Base-by-base conservation (phyloP, 2,113 vertebrate species). In the Apodemus speciosus region DNA sequence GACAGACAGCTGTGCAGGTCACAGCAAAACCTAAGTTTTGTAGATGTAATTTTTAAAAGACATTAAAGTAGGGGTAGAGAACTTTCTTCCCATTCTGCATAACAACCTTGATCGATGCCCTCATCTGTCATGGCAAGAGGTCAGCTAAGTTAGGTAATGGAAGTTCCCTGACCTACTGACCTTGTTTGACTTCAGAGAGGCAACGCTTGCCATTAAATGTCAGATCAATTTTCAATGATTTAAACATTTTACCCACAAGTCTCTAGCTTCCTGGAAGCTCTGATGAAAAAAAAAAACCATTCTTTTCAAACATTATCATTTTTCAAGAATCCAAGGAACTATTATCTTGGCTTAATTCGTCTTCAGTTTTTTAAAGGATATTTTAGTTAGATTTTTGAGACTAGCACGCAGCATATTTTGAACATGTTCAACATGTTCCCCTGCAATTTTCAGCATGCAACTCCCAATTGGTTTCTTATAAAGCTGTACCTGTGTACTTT, bases 151-250 rank as follows among this genome's bases (percentile, higher is more conserved):
- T 95, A 95, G 89, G 80, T 94, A 97, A 94, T 94, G 90, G 94
- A 95, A 90, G 92, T 89, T 68, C 30, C 69, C 80, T 93, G 89
- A 96, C 89, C 95, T 53, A 23, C 14, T 97, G 91, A 94, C 95
- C 92, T 96, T 95, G 58, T 84, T 92, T 76, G 2, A 72, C 85
- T 91, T 92, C 88, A 95, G 58, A 89, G 64, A 95, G 73, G 89
- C 95, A 93, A 94, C n/a, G 0, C 91, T 94, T 87, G 60, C 93
- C 92, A 94, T 97, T 96, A 96, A 96, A 95, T 94, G 95, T 96
- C 95, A 96, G 87, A 96, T 96, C 95, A 97, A 96, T 97, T 94
- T 66, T 89, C 95, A 96, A 89, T 91, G 92, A 96, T 93, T 96
- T 88, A 94, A 97, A 92, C 87, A 96, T 96, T 86, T 71, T 96